Evolutionary conservation across 2,888 invertebrate genomes (phyloP).

Genomic region (Scaptodrosophila latifasciaeformis): DNA sequence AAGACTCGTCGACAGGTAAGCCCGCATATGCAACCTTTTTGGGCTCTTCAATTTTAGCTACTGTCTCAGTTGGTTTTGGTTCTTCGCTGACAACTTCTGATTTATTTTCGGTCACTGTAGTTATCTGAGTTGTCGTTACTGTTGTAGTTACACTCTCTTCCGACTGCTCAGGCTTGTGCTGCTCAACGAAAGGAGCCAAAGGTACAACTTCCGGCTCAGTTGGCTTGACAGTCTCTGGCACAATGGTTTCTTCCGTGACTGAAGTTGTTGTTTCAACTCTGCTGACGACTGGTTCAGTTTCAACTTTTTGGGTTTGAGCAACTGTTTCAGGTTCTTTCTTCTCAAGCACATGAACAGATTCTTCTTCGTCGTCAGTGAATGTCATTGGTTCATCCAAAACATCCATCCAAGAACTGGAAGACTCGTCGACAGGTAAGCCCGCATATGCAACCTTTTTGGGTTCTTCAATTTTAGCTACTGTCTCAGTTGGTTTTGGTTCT

Average conservation of each 20-base stretch:
- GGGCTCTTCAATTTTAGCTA: conserved; percentile 40
- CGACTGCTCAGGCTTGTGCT: background rate
- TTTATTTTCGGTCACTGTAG: conserved; percentile 1
- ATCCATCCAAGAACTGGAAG: conserved; percentile 57
- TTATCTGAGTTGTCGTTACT: background rate
- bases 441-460: conserved; percentile 49
- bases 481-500: background rate
- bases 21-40: conserved; percentile 48
- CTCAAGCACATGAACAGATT: too few relatives aligned
- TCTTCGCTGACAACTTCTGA: conserved; percentile 5
- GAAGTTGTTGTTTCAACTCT: background rate
- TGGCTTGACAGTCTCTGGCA: background rate
- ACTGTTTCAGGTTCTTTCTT: background rate
- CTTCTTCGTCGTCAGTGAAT: conserved; percentile 47
- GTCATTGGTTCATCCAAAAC: conserved; percentile 65
- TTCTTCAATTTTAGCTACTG: conserved; percentile 37
- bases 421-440: conserved; percentile 60
- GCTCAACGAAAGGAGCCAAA: background rate
- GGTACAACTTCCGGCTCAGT: background rate
- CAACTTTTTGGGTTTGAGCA: too few relatives aligned
- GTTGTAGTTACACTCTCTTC: background rate
- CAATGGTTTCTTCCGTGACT: conserved; percentile 21
- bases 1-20: conserved; percentile 54
- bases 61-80: conserved; percentile 5
- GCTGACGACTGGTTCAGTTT: background rate